phyloP scores from a whole-genome alignment of 2,888 invertebrate genomes.

The Strigamia maritima region DNA sequence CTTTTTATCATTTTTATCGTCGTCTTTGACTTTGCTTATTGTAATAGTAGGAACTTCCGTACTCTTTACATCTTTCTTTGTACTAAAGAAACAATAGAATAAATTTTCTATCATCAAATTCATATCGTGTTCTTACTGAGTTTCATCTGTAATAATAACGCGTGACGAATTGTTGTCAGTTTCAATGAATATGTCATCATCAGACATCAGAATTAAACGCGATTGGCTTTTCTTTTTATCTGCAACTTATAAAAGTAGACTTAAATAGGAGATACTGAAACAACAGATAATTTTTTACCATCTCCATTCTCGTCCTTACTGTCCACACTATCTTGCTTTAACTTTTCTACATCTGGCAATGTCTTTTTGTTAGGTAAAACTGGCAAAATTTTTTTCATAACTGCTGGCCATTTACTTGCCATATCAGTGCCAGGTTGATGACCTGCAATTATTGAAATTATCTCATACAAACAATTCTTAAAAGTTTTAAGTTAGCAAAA shows the following conservation, averaged over 20 bases:
- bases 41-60: conserved; percentile 33
- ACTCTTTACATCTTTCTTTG: background rate
- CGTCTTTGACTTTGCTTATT: conserved; percentile 28
- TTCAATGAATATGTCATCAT: conserved; percentile 35
- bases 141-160: background rate
- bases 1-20: conserved; percentile 1
- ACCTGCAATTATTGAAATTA: background rate
- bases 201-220: conserved; percentile 7
- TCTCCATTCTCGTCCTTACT: conserved; percentile 15
- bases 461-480: no score
- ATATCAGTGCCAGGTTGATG: background rate
- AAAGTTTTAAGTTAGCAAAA: no score
- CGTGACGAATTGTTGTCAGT: conserved; percentile 1
- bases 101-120: background rate
- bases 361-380: conserved; percentile 42
- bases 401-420: conserved; percentile 38
- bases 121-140: background rate
- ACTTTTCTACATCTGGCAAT: conserved; percentile 15
- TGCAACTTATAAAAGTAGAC: background rate
- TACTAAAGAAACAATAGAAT: background rate
- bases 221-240: conserved; percentile 9
- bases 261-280: background rate
- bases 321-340: conserved; percentile 17
- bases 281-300: background rate
- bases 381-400: conserved; percentile 41